These are phyloP conservation scores for Sipha flava DNA, from an alignment of 1,140 invertebrate genomes.

Conservation along the genomic window DNA sequence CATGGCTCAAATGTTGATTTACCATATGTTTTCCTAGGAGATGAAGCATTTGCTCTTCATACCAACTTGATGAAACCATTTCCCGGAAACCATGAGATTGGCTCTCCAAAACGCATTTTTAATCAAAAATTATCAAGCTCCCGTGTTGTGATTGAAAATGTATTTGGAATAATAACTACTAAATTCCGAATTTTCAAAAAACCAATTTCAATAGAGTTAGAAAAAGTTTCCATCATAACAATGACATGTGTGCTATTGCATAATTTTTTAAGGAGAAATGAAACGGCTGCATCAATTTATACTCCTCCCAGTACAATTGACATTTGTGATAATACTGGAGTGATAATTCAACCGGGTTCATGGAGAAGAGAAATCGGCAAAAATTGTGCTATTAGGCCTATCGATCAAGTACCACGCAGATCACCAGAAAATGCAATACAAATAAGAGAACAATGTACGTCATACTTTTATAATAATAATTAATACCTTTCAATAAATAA, in stretches of 20 bases:
- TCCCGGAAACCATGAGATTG: slow-evolving; percentile 20
- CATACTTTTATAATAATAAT: neutral
- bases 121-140: slow-evolving; percentile 42
- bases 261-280: neutral
- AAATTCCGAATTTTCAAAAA: slow-evolving; percentile 36
- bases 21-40: slow-evolving; percentile 37
- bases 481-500: neutral
- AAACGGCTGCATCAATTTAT: slow-evolving; percentile 20
- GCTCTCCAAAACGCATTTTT: slow-evolving; percentile 39
- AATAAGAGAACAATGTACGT: neutral
- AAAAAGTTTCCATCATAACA: neutral
- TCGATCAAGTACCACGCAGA: neutral
- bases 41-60: slow-evolving; percentile 45
- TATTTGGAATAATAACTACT: slow-evolving; percentile 43
- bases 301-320: neutral
- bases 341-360: neutral
- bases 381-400: neutral
- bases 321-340: neutral
- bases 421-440: neutral
- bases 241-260: neutral
- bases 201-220: neutral
- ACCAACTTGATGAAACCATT: slow-evolving; percentile 41
- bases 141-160: slow-evolving; percentile 44
- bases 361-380: neutral
- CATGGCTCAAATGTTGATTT: no score